These are phyloP conservation scores for Ataeniobius toweri DNA, from an alignment of 2,797 vertebrate genomes.

Conservation along the genomic window DNA sequence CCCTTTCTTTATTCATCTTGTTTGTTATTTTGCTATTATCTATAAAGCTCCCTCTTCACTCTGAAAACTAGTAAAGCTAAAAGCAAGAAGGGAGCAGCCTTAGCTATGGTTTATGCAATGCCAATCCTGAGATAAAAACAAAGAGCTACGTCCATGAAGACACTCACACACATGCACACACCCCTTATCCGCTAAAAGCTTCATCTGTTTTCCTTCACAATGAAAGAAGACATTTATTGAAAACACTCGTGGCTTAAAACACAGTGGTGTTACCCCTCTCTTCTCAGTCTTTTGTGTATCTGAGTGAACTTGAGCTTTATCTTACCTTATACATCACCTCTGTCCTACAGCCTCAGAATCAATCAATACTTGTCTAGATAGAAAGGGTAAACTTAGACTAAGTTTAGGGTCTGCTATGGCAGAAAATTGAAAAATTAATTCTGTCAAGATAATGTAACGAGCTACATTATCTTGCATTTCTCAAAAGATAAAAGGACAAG, in stretches of 20 bases:
- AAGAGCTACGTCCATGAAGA: conserved; percentile 38
- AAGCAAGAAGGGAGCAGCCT: conserved; percentile 36
- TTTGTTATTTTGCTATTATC: background rate
- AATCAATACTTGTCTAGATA: conserved; percentile 59
- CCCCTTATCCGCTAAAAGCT: conserved; percentile 57
- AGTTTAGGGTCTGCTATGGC: conserved; percentile 5
- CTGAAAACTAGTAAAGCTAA: conserved; percentile 48
- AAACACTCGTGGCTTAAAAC: conserved; percentile 26
- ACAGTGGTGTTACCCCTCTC: background rate
- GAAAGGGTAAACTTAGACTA: conserved; percentile 6
- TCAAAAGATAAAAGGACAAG: background rate
- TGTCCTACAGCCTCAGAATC: conserved; percentile 6
- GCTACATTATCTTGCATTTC: background rate
- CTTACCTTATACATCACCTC: conserved; percentile 18
- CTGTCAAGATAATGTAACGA: conserved; percentile 10
- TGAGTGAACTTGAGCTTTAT: conserved; percentile 1
- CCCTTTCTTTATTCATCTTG: conserved; percentile 12
- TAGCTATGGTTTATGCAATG: conserved; percentile 37
- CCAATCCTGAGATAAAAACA: conserved; percentile 52
- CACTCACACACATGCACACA: conserved; percentile 13
- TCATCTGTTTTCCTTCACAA: conserved; percentile 38
- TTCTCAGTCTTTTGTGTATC: background rate
- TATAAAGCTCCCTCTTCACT: conserved; percentile 19
- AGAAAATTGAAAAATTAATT: conserved; percentile 8
- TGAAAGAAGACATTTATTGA: conserved; percentile 36